Conservation (phyloP, 2,888 invertebrate species). For the Acanthosepion pharaonis region DNA sequence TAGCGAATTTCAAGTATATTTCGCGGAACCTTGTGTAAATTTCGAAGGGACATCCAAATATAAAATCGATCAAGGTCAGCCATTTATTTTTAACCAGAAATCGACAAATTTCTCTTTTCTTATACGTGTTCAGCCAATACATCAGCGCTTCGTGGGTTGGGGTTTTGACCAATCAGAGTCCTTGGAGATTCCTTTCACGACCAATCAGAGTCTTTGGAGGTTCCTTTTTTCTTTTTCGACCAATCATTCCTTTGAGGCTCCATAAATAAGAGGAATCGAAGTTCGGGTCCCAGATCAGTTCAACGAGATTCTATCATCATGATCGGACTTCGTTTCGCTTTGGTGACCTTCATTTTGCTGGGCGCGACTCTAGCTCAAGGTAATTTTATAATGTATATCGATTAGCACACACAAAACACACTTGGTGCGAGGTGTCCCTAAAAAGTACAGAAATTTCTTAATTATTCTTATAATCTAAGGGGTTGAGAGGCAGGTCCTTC, state of each 20-base stretch:
- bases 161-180: background rate
- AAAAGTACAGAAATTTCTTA: no score
- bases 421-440: no score
- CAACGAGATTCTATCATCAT: background rate
- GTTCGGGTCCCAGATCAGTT: background rate
- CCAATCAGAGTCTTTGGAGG: background rate
- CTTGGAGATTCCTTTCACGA: background rate
- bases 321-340: background rate
- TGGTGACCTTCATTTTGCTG: slow-evolving; percentile 1
- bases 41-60: background rate
- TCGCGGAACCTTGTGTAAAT: no score
- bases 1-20: background rate
- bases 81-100: background rate
- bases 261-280: background rate
- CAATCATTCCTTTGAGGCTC: background rate
- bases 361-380: background rate
- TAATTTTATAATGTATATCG: background rate
- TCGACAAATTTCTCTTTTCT: background rate
- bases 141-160: background rate
- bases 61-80: background rate
- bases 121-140: background rate
- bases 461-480: no score
- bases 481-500: no score
- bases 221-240: background rate
- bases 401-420: background rate